Conservation (phyloP, 2,797 vertebrate species). For the Pseudocheirus occidentalis region DNA sequence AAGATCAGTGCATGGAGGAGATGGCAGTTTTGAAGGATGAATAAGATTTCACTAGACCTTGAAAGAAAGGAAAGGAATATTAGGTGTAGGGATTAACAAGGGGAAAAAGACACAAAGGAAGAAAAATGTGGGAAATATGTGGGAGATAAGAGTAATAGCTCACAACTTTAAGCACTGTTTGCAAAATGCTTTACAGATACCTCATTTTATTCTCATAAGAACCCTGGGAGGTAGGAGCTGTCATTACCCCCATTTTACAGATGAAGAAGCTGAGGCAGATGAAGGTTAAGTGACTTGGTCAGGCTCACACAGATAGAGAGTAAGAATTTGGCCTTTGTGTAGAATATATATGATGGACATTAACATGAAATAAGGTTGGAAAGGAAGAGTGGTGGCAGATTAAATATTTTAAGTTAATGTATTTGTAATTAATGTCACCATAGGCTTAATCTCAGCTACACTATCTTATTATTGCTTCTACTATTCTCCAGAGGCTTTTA, state of each 20-base stretch:
- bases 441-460: background rate
- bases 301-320: background rate
- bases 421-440: background rate
- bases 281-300: background rate
- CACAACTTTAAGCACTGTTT: background rate
- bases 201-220: background rate
- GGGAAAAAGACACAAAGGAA: background rate
- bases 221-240: background rate
- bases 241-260: background rate
- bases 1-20: background rate
- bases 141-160: background rate
- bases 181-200: background rate
- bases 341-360: background rate
- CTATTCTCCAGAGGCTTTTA: background rate
- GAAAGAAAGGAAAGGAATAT: background rate
- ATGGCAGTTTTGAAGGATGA: background rate
- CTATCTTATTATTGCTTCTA: background rate
- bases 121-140: background rate
- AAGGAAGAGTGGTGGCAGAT: background rate
- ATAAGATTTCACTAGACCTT: background rate
- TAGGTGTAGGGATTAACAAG: background rate
- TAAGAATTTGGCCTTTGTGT: background rate
- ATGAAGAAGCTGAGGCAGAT: background rate
- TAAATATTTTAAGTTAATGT: background rate
- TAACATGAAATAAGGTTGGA: background rate